Conservation (phyloP, 2,888 invertebrate species). For the Andrena marginata region DNA sequence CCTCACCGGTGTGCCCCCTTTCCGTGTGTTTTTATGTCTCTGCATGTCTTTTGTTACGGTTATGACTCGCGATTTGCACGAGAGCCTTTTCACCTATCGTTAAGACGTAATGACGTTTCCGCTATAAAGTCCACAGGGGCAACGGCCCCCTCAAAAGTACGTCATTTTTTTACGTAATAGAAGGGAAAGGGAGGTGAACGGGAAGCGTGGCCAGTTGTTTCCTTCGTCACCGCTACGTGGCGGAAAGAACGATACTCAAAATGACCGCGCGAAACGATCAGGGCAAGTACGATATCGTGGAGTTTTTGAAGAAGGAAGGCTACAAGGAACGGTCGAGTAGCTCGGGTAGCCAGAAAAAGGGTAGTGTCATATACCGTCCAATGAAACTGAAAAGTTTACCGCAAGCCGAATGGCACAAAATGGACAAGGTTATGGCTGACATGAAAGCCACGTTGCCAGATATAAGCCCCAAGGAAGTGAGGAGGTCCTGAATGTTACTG, state of each 20-base stretch:
- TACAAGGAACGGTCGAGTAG: slow-evolving; percentile 29
- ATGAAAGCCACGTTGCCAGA: slow-evolving; percentile 82
- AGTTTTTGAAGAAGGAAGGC: slow-evolving; percentile 10
- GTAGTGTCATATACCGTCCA: neutral
- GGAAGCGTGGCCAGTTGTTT: neutral
- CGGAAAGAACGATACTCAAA: neutral
- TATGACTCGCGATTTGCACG: neutral
- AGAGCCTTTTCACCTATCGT: neutral
- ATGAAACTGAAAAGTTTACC: slow-evolving; percentile 69
- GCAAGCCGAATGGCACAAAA: slow-evolving; percentile 66
- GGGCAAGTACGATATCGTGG: neutral
- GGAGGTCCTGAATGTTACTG: slow-evolving; percentile 74
- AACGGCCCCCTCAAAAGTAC: too few relatives aligned
- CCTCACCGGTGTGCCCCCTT: too few relatives aligned
- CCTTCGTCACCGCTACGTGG: neutral
- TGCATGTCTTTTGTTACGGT: neutral
- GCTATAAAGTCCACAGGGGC: too few relatives aligned
- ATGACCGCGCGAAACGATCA: neutral
- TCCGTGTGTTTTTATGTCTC: too few relatives aligned
- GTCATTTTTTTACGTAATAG: too few relatives aligned
- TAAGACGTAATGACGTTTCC: neutral
- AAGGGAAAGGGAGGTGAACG: neutral
- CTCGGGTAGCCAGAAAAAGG: neutral
- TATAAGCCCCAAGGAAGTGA: slow-evolving; percentile 80
- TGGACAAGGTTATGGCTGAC: slow-evolving; percentile 72